Base-by-base conservation (phyloP, 2,113 vertebrate genomes). In the Sinocyclocheilus grahami region DNA sequence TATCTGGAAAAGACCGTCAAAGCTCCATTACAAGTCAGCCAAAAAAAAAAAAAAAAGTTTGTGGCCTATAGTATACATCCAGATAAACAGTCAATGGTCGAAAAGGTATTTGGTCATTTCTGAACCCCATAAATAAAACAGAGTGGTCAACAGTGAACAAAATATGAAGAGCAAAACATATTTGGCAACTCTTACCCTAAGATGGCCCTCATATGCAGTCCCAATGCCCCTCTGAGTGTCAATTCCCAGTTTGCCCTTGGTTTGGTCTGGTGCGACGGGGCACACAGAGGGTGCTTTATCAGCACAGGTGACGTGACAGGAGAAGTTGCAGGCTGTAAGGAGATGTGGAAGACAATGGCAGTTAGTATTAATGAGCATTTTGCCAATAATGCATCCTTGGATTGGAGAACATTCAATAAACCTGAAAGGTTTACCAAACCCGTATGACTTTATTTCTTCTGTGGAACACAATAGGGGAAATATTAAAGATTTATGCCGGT, bases 241-340 rank as follows among this genome's bases (percentile, higher is more conserved):
- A 84, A 99, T 98, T 48, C 98, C 98, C 90, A 99, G 93, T 0
- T 98, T 97, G 5, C 97, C 97, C 91, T 97, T 99, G 5, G 97
- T 98, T 93, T 99, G 98, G 13, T 99, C 98, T 2, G 96, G 96
- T 86, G 98, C 97, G 53, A 99, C 96, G 1, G 98, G 98, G 91
- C 98, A 99, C 1, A 97, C 93, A 0, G 97, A 96, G 0, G 98
- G 98, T 79, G 97, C 98, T 91, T 99, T 99, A 94, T 99, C 98
- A 72, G 98, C 98, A 93, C 98, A 99, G 0, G 97, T 99, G 86
- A 99, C 98, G 0, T 99, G 98, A 94, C 97, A 99, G 16, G 97
- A 99, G 93, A 99, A 99, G 86, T 97, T 97, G 93, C 98, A 99
- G 3, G 96, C 98, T 99, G 3, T 30, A 86, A 46, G 51, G 42